Conservation (phyloP, 2,888 invertebrate species). For the Oligia fasciuncula region DNA sequence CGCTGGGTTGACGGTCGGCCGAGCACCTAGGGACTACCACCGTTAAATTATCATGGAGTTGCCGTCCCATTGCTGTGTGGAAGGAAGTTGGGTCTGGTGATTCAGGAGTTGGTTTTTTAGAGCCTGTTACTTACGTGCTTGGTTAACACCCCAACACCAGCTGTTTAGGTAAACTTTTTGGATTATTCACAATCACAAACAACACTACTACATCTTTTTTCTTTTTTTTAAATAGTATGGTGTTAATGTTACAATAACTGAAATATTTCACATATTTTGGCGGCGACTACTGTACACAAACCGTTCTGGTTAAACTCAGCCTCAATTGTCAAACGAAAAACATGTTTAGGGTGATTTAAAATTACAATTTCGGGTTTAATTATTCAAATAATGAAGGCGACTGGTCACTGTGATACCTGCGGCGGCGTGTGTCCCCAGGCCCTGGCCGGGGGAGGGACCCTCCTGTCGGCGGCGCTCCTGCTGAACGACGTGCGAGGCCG, state of each 20-base stretch:
- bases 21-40: constrained; percentile 72
- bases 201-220: background rate
- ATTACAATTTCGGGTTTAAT: background rate
- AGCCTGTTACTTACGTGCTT: constrained; percentile 41
- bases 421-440: constrained; percentile 82
- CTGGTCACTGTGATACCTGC: constrained; percentile 67
- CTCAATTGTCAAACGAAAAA: background rate
- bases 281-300: background rate
- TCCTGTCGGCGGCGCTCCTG: constrained; percentile 68
- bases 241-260: background rate
- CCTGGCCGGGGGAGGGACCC: constrained; percentile 75
- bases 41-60: constrained; percentile 76
- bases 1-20: constrained; percentile 78
- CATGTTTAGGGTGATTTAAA: background rate
- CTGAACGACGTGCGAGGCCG: constrained; percentile 80
- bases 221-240: background rate
- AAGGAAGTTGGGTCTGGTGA: constrained; percentile 60
- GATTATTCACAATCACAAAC: constrained; percentile 22
- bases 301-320: background rate
- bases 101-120: constrained; percentile 31
- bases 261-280: background rate
- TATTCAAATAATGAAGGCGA: background rate
- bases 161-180: constrained; percentile 29
- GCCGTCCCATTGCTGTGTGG: constrained; percentile 74
- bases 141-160: constrained; percentile 48